These are phyloP conservation scores for Diplogasteroides magnus DNA, from an alignment of 1,140 invertebrate genomes.

Conservation along the genomic window DNA sequence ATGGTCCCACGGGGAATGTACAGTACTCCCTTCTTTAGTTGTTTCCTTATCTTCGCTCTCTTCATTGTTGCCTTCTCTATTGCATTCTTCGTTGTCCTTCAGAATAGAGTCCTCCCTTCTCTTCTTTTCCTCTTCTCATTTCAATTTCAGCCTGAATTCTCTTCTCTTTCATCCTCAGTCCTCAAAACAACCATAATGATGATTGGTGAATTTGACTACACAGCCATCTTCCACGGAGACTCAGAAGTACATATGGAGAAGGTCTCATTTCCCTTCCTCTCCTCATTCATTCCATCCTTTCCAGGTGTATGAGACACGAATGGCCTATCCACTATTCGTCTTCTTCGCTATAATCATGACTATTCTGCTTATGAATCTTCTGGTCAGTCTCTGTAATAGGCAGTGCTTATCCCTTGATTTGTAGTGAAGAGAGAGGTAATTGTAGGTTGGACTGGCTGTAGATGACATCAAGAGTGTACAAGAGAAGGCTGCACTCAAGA, in stretches of 20 bases:
- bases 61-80: constrained; percentile 62
- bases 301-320: constrained; percentile 36
- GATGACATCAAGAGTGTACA: constrained; percentile 60
- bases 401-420: background rate
- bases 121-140: constrained; percentile 12
- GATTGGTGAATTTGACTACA: constrained; percentile 60
- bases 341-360: constrained; percentile 58
- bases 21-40: constrained; percentile 46
- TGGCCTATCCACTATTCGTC: constrained; percentile 56
- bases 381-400: constrained; percentile 42
- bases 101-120: constrained; percentile 55
- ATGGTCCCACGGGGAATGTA: background rate
- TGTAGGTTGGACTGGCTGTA: constrained; percentile 58
- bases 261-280: background rate
- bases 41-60: constrained; percentile 61
- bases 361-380: constrained; percentile 60
- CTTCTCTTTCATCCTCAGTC: constrained; percentile 39
- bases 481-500: constrained; percentile 60
- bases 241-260: background rate
- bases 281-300: background rate
- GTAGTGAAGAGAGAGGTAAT: no score
- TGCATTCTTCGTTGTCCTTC: constrained; percentile 59
- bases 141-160: constrained; percentile 46
- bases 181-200: constrained; percentile 59
- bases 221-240: constrained; percentile 49